Evolutionary conservation across 2,113 vertebrate genomes (phyloP).

Genomic region (Ptychochromis oligacanthus): DNA sequence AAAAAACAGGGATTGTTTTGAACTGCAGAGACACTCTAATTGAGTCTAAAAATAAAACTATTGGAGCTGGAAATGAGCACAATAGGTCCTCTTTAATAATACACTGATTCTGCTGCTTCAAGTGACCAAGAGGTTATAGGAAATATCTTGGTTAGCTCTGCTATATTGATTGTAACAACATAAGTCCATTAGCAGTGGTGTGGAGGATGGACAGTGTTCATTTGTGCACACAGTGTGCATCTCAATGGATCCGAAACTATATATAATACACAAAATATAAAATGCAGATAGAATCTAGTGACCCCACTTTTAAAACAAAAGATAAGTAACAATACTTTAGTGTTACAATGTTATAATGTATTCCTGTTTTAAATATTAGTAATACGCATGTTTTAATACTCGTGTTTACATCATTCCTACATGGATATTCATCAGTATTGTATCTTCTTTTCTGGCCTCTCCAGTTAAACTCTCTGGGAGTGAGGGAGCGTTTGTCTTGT

Average conservation of each 20-base stretch:
- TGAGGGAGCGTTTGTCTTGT: constrained; percentile 84
- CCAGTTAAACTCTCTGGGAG: constrained; percentile 84
- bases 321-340: background rate
- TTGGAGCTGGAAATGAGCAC: no score
- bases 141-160: background rate
- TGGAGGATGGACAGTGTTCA: background rate
- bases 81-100: background rate
- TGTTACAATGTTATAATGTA: background rate
- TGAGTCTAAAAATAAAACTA: no score
- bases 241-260: background rate
- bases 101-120: background rate
- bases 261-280: background rate
- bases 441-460: background rate
- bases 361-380: background rate
- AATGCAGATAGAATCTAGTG: background rate
- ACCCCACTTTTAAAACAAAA: background rate
- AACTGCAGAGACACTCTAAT: background rate
- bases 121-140: background rate
- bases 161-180: background rate
- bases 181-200: background rate
- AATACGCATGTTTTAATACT: background rate
- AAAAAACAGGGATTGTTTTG: background rate
- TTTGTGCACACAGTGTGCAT: background rate
- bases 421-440: background rate
- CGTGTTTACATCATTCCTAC: background rate